Conservation (phyloP, 2,113 vertebrate species). For the Oxyura jamaicensis region DNA sequence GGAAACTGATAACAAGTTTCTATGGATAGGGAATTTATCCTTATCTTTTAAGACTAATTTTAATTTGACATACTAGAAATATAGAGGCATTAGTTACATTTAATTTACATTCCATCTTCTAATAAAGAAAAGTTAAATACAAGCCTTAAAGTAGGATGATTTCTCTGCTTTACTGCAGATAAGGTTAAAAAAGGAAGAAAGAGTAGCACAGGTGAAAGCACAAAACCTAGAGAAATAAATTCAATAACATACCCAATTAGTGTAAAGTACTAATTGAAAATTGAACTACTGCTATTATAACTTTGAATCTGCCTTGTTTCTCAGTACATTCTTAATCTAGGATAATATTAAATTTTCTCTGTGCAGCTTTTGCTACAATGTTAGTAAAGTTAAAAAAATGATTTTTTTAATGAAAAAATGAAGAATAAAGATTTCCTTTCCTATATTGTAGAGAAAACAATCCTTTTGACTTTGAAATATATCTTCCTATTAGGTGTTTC, state of each 20-base stretch:
- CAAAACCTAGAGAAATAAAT: constrained; percentile 49
- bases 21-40: background rate
- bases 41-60: constrained; percentile 37
- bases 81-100: background rate
- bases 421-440: background rate
- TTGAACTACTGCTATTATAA: background rate
- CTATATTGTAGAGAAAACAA: background rate
- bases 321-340: background rate
- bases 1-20: background rate
- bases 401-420: too few relatives aligned
- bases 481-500: background rate
- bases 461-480: background rate
- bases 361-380: background rate
- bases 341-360: background rate
- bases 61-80: background rate
- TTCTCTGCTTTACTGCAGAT: constrained; percentile 17
- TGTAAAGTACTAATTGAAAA: constrained; percentile 53
- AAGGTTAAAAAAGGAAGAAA: background rate
- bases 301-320: constrained; percentile 19
- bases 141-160: background rate
- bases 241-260: constrained; percentile 17
- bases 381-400: background rate
- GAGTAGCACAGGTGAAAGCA: constrained; percentile 29
- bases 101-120: constrained; percentile 33
- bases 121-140: constrained; percentile 25